Base-by-base conservation (phyloP, 2,113 vertebrate genomes). In the Rhea pennata region DNA sequence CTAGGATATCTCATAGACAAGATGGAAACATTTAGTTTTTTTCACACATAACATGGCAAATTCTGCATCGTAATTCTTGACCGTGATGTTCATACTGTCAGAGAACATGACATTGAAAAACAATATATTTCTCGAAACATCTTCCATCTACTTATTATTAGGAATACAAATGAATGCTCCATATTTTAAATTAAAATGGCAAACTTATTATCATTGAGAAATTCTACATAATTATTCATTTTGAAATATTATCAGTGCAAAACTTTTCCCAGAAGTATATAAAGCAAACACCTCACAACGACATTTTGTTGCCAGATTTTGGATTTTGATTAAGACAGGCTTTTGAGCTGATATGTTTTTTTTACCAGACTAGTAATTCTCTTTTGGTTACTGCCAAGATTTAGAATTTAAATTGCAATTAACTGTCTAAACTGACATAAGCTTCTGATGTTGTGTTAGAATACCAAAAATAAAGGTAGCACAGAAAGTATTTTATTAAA, bases 141-240 rank as follows among this genome's bases (percentile, higher is more conserved):
- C 31, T 79, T 73, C 17, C 15, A 51, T 71, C 59, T 86, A 59
- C 39, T 91, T 69, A 42, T 93, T 91, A 73, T 74, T 83, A 85
- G 8, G 56, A 88, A 74, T 80, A 86, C 5, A 91, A 88, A 83
- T 71, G 36, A 59, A 40, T 89, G 22, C 42, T 86, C 85, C 54
- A 36, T 80, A 50, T 88, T 95, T 95, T 90, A 95, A 84, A 93
- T 95, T 93, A 91, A 92, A 95, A 67, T 74, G 36, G 27, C n/a
- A 90, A 77, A 50, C 42, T 84, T 89, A 92, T 95, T 96, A 87
- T 71, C 42, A 84, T 6, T 51, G 39, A 88, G 54, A 79, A 91
- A 73, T 21, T 76, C 58, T 36, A 44, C 7, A 54, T 70, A 62
- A 80, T 29, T 74, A 31, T 15, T 92, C 5, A 80, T 91, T 92